Evolutionary conservation across 2,888 invertebrate species (phyloP), one percentile per base, ranked within the genome.

Genomic region (Catocala fraxini): DNA sequence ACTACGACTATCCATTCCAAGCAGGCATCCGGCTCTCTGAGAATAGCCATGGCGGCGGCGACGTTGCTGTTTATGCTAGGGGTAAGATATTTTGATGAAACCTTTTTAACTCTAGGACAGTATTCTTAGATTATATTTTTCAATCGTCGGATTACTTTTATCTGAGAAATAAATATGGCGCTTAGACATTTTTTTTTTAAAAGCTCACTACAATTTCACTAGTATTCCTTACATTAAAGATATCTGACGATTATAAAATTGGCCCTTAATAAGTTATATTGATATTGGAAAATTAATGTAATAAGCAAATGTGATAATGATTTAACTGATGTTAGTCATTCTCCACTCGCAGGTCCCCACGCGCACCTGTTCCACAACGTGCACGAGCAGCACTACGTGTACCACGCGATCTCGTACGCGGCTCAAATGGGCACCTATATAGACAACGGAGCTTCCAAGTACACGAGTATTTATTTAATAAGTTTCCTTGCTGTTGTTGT

Each of bases 321-420:
- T 25, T 25, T 25, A 1, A 25, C 4, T 25, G 3, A 25, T 25
- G 1, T 25, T 4, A 25, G 25, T 25, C 3, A 4, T 9, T 39
- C 35, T 39, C 35, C 35, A 39, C 0, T 9, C 7, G 12, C 89
- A 97, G 98, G 99, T 68, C 98, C 99, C 0, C 96, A 96, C 95
- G 95, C 98, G 0, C 98, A 99, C 88, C 92, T 99, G 6, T 97
- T 99, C 85, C 97, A 97, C 85, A 97, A 96, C 46, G 96, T 98
- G 0, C 98, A 98, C 84, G 99, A 99, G 83, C 99, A 99, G 86
- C 97, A 97, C 80, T 98, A 97, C 86, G 97, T 99, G 5, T 97
- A 97, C 25, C 97, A 98, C 85, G 98, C 96, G 0, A 96, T 98
- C 71, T 96, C 96, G 0, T 98, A 97, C 87, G 97, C 98, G 0